Conservation (phyloP, 2,888 invertebrate species). For the Tetranychus piercei region DNA sequence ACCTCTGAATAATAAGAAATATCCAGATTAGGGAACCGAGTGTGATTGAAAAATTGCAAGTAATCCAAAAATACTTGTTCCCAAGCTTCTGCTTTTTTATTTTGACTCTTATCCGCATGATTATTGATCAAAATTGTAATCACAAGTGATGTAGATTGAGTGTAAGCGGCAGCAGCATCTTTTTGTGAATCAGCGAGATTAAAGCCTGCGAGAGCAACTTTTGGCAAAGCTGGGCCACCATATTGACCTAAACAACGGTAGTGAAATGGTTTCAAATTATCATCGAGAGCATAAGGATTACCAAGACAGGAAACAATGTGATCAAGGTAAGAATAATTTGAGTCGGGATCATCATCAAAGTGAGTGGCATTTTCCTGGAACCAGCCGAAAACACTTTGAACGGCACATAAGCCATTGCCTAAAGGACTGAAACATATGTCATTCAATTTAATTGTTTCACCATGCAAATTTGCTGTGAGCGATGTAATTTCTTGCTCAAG, state of each 20-base stretch:
- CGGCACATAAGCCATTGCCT: slow-evolving; percentile 52
- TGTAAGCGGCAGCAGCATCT: slow-evolving; percentile 30
- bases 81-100: slow-evolving; percentile 29
- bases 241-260: slow-evolving; percentile 58
- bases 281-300: slow-evolving; percentile 21
- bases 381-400: slow-evolving; percentile 81
- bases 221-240: slow-evolving; percentile 82
- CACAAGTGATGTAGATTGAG: slow-evolving; percentile 34
- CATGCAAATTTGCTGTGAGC: slow-evolving; percentile 18
- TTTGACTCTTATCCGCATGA: slow-evolving; percentile 29
- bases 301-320: slow-evolving; percentile 46
- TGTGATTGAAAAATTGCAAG: slow-evolving; percentile 31
- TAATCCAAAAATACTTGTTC: slow-evolving; percentile 33
- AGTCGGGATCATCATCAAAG: slow-evolving; percentile 18
- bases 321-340: slow-evolving; percentile 46
- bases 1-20: slow-evolving; percentile 36
- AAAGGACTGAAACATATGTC: slow-evolving; percentile 86
- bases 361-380: slow-evolving; percentile 48
- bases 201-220: slow-evolving; percentile 72
- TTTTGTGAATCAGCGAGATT: slow-evolving; percentile 30
- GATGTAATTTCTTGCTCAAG: slow-evolving; percentile 24
- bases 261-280: slow-evolving; percentile 12
- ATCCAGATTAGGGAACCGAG: slow-evolving; percentile 28
- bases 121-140: slow-evolving; percentile 37
- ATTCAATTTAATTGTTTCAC: slow-evolving; percentile 37